phyloP scores from a whole-genome alignment of 2,113 vertebrate species.

The Percina caprodes region DNA sequence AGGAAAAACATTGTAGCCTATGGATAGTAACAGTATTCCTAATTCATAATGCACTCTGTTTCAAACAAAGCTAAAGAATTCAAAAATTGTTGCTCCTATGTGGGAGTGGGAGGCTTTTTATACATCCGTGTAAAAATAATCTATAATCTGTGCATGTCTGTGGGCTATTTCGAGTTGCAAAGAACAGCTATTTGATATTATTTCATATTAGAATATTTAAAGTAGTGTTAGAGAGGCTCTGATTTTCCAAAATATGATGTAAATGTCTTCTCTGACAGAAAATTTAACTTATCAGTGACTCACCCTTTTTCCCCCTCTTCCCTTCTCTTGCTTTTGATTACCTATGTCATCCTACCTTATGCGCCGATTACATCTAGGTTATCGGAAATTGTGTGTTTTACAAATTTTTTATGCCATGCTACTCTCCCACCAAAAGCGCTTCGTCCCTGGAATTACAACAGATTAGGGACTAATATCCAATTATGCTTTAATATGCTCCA shows the following conservation, averaged over 20 bases:
- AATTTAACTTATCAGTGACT: conserved; percentile 34
- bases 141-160: neutral
- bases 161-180: neutral
- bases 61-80: neutral
- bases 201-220: neutral
- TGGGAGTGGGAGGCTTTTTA: neutral
- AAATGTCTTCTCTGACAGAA: conserved; percentile 39
- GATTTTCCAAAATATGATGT: conserved; percentile 34
- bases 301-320: neutral
- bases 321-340: conserved; percentile 47
- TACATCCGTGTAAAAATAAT: too few relatives aligned
- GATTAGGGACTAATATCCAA: conserved; percentile 85
- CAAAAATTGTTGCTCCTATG: neutral
- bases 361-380: conserved; percentile 59
- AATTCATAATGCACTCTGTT: conserved; percentile 4
- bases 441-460: conserved; percentile 77
- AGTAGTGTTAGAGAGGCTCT: neutral
- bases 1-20: neutral
- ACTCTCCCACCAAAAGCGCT: conserved; percentile 58
- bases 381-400: conserved; percentile 73
- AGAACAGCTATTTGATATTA: neutral
- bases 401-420: conserved; percentile 59
- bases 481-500: conserved; percentile 84
- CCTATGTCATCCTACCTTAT: conserved; percentile 54
- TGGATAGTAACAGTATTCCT: neutral